These are phyloP conservation scores for Nerophis ophidion DNA, from an alignment of 2,113 vertebrate species.

Conservation along the genomic window DNA sequence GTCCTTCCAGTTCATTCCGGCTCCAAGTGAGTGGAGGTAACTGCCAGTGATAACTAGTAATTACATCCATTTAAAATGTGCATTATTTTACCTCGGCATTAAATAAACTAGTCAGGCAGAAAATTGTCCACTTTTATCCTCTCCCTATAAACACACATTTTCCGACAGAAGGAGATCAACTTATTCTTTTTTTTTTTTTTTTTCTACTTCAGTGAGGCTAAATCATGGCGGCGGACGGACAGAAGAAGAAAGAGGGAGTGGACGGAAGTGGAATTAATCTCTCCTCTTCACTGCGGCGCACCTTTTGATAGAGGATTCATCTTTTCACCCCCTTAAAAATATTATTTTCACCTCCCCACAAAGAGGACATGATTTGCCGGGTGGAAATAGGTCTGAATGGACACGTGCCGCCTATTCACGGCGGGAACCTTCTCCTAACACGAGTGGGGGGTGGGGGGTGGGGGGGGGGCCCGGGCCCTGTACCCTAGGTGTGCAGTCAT, in stretches of 20 bases:
- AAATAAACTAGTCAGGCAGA: slow-evolving; percentile 79
- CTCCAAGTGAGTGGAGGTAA: slow-evolving; percentile 64
- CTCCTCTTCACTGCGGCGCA: slow-evolving; percentile 42
- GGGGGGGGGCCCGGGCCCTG: slow-evolving; percentile 28
- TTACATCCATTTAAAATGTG: slow-evolving; percentile 79
- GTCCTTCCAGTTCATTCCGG: slow-evolving; percentile 56
- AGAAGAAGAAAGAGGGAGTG: slow-evolving; percentile 22
- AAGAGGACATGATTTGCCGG: slow-evolving; percentile 62
- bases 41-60: slow-evolving; percentile 75
- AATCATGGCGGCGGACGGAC: slow-evolving; percentile 48
- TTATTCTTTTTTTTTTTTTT: slow-evolving; percentile 54
- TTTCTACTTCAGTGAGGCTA: slow-evolving; percentile 63
- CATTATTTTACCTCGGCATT: slow-evolving; percentile 74
- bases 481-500: slow-evolving; percentile 55
- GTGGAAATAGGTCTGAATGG: slow-evolving; percentile 62
- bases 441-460: slow-evolving; percentile 38
- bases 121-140: slow-evolving; percentile 79
- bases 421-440: slow-evolving; percentile 60
- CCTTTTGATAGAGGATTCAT: slow-evolving; percentile 49
- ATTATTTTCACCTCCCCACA: slow-evolving; percentile 52
- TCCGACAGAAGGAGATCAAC: slow-evolving; percentile 37
- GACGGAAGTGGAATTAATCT: slow-evolving; percentile 53
- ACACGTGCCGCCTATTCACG: slow-evolving; percentile 59
- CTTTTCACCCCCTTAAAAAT: slow-evolving; percentile 44
- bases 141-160: slow-evolving; percentile 67